Evolutionary conservation across 2,888 invertebrate species (phyloP), one percentile per base, ranked within the genome.

Genomic region (Agrenia bidenticulata): DNA sequence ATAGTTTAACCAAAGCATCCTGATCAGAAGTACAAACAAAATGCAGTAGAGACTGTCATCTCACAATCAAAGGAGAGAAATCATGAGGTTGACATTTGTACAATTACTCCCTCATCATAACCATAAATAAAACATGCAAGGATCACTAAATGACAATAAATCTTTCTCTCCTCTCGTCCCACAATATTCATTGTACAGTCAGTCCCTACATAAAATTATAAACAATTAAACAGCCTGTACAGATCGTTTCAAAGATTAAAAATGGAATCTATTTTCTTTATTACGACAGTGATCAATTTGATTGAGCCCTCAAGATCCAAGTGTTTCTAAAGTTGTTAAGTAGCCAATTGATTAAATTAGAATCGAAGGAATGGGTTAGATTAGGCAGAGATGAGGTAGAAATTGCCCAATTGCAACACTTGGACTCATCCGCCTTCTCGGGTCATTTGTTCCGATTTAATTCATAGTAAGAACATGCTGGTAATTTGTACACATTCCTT

Each of bases 121-220:
- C 11, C 32, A 55, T 55, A 55, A 55, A 55, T 55, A 55, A 55
- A 55, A 55, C n/a, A 51, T 51, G 11, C 51, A 17, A 15, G 39
- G 9, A 39, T 39, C 39, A 39, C 39, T 39, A 39, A 15, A 39
- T 7, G 7, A 59, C 32, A 59, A 59, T 59, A 59, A 59, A 59
- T 59, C 42, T 49, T 45, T 32, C 42, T n/a, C n/a, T 59, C 45
- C 59, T 49, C 49, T 59, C 49, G 59, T 59, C 59, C 59, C 59
- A 59, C 49, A 59, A 59, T 59, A 37, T 32, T 50, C 60, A 60
- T 60, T 60, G 50, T 37, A 32, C 50, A 50, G 32, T 50, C 49
- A 60, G 49, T 50, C 51, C n/a, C 60, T 5, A 11, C 5, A 5
- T 15, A 19, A 45, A 45, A 9, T 45, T 39, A 39, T 15, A 39